These are phyloP conservation scores for Apistogramma diplotaenia DNA, from an alignment of 2,113 vertebrate genomes.

Conservation along the genomic window DNA sequence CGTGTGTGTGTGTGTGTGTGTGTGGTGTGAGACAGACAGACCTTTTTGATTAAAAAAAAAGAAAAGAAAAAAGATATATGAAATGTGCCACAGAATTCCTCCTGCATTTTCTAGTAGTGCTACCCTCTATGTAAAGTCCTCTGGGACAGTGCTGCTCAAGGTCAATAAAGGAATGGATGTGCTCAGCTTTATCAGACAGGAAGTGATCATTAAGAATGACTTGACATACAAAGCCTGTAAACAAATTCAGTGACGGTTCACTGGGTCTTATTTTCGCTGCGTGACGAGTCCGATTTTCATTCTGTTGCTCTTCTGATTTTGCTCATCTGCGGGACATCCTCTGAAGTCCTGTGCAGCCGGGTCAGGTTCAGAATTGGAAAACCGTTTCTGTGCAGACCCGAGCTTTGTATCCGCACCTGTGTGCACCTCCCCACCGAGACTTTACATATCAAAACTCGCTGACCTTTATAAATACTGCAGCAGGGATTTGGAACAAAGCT, in stretches of 20 bases:
- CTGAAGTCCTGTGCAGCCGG: neutral
- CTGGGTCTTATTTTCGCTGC: neutral
- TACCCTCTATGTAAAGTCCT: neutral
- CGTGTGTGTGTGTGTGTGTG: neutral
- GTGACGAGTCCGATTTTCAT: neutral
- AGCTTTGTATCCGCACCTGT: conserved; percentile 9
- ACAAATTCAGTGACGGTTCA: neutral
- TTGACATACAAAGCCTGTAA: neutral
- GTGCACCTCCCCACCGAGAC: neutral
- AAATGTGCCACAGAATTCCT: conserved; percentile 17
- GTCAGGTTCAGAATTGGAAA: neutral
- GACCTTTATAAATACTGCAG: conserved; percentile 65
- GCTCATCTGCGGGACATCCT: neutral
- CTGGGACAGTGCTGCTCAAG: neutral
- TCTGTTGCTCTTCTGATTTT: neutral
- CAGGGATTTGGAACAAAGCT: conserved; percentile 44
- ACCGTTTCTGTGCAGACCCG: neutral
- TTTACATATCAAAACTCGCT: conserved; percentile 43
- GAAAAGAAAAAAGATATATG: neutral
- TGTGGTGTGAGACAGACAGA: neutral
- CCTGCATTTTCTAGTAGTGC: neutral
- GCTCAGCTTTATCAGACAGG: neutral
- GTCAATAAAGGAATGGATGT: neutral
- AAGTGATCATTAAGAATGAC: neutral
- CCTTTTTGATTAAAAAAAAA: neutral